phyloP scores from a whole-genome alignment of 2,888 invertebrate species.

The Nemurella pictetii region DNA sequence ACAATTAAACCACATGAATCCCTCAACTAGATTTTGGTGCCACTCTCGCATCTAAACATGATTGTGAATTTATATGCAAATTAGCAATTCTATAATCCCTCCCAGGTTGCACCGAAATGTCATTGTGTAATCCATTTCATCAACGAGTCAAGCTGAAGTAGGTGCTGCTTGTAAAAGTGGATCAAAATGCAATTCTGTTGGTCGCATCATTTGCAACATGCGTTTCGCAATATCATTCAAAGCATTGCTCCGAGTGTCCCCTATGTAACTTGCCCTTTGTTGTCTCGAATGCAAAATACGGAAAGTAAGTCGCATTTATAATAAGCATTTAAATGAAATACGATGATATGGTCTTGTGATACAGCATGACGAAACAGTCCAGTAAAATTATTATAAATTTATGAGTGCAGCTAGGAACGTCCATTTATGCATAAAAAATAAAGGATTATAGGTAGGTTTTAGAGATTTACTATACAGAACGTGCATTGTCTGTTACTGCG shows the following conservation, averaged over 20 bases:
- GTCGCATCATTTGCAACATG: background rate
- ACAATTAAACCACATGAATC: too few species aligned
- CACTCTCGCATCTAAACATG: too few species aligned
- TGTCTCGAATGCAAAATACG: background rate
- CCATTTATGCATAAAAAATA: background rate
- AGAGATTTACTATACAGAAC: background rate
- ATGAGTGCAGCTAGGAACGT: background rate
- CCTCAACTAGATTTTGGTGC: too few species aligned
- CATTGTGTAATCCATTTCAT: background rate
- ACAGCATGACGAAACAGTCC: background rate
- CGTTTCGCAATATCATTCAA: background rate
- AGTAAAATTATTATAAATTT: background rate
- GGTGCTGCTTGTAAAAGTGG: background rate
- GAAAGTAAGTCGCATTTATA: background rate
- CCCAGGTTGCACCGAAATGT: background rate
- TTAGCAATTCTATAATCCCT: background rate
- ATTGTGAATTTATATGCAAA: too few species aligned
- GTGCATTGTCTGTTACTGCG: background rate
- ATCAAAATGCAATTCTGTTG: background rate
- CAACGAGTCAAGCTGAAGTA: background rate
- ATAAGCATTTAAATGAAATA: background rate
- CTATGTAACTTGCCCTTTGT: background rate
- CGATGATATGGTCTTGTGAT: background rate
- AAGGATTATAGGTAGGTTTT: background rate
- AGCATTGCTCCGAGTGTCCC: background rate